Conservation (phyloP, 2,888 invertebrate species). For the Selenia dentaria region DNA sequence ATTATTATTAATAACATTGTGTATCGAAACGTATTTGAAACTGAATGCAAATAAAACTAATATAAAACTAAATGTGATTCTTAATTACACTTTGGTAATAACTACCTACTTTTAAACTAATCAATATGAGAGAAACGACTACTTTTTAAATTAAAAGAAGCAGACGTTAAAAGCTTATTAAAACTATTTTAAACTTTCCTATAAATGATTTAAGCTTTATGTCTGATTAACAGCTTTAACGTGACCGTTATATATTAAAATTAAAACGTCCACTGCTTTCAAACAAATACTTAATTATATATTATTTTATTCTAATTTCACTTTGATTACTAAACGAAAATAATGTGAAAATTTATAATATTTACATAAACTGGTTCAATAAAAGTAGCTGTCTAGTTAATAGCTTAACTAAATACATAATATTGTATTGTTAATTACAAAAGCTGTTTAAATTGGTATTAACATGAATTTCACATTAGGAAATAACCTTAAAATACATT, state of each 20-base stretch:
- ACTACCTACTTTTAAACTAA: conserved; percentile 67
- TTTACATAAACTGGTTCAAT: conserved; percentile 37
- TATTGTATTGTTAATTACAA: conserved; percentile 14
- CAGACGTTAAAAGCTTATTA: conserved; percentile 24
- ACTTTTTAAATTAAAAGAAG: conserved; percentile 24
- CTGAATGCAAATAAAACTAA: conserved; percentile 10
- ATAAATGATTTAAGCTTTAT: conserved; percentile 11
- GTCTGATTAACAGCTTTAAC: conserved; percentile 9
- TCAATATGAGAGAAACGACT: conserved; percentile 55
- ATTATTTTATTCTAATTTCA: conserved; percentile 36
- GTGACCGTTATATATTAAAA: conserved; percentile 13
- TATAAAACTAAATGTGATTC: conserved; percentile 67
- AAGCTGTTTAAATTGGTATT: conserved; percentile 27
- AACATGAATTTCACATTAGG: neutral
- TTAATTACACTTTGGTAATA: conserved; percentile 83
- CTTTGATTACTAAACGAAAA: conserved; percentile 30
- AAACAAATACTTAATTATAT: conserved; percentile 27
- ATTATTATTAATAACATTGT: no score
- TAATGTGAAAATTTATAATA: conserved; percentile 39
- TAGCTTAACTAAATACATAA: conserved; percentile 10
- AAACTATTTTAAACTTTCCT: conserved; percentile 11
- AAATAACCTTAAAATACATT: conserved; percentile 8
- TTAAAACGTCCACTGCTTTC: conserved; percentile 27
- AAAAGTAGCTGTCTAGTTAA: conserved; percentile 18
- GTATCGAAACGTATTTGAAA: no score